Percentiles rank a stretch among this genome's conserved stretches.
These are phyloP conservation scores for Coenonympha glycerion DNA, from an alignment of 2,888 invertebrate species.

Conservation along the genomic window DNA sequence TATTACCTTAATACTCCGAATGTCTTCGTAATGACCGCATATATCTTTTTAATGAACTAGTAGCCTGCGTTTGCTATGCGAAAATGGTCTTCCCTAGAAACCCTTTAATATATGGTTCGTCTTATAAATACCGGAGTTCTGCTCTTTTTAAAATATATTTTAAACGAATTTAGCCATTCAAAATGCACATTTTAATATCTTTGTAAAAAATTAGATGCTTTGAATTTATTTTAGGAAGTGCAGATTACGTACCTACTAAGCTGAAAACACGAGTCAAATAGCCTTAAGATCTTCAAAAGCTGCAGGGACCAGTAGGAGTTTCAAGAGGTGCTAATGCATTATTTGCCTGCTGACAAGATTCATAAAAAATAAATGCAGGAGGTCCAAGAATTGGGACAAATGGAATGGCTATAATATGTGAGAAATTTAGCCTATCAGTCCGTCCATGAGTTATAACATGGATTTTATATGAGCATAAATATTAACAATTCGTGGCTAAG, in stretches of 20 bases:
- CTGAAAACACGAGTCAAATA: too few relatives aligned
- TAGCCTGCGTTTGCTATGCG: conserved; percentile 53
- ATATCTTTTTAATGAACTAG: conserved; percentile 71
- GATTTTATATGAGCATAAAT: too few relatives aligned
- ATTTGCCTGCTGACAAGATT: too few relatives aligned
- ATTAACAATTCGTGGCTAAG: not conserved
- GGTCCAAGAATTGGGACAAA: too few relatives aligned
- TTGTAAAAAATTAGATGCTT: not conserved
- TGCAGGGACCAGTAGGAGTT: too few relatives aligned
- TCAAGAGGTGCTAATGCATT: too few relatives aligned
- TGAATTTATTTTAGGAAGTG: not conserved
- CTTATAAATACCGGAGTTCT: conserved; percentile 40
- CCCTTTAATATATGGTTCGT: conserved; percentile 50
- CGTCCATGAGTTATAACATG: too few relatives aligned
- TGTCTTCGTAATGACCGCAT: conserved; percentile 64
- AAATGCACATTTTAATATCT: conserved; percentile 37
- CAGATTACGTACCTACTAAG: too few relatives aligned
- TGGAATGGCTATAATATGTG: too few relatives aligned
- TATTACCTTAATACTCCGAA: conserved; percentile 52
- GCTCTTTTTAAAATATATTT: conserved; percentile 40
- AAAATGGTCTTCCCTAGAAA: conserved; percentile 49
- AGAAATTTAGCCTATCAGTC: too few relatives aligned
- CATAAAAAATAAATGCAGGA: too few relatives aligned
- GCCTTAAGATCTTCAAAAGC: too few relatives aligned
- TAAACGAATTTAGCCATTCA: conserved; percentile 53